A percentile compares a stretch with the other conserved stretches of the same genome.
phyloP scores from a whole-genome alignment of 2,888 invertebrate genomes.

The Meliscaeva auricollis region DNA sequence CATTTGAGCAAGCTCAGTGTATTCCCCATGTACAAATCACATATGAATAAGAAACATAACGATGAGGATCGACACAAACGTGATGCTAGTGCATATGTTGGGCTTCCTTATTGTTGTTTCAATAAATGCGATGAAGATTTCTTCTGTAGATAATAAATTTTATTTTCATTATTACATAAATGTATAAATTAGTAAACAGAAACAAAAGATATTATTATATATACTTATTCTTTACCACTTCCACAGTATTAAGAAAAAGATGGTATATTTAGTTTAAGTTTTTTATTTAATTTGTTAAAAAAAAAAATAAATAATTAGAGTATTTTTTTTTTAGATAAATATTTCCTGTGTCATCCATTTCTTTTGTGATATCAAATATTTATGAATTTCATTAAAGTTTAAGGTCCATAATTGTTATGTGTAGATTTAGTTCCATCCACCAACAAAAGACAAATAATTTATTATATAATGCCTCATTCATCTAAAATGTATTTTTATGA shows the following conservation, averaged over 20 bases:
- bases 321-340: constrained; percentile 37
- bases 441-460: not conserved
- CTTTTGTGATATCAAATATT: constrained; percentile 48
- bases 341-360: constrained; percentile 34
- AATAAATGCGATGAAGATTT: constrained; percentile 81
- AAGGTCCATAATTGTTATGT: not conserved
- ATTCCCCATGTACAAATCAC: constrained; percentile 81
- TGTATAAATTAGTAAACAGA: constrained; percentile 9
- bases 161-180: too few species aligned
- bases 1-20: constrained; percentile 79
- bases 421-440: constrained; percentile 12
- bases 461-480: not conserved
- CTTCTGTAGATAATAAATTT: constrained; percentile 80
- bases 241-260: constrained; percentile 55
- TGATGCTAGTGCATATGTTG: constrained; percentile 78
- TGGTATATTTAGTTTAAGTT: not conserved
- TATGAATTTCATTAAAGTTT: constrained; percentile 27
- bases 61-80: constrained; percentile 80
- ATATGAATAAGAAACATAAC: constrained; percentile 73
- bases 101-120: constrained; percentile 81
- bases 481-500: not conserved
- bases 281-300: not conserved
- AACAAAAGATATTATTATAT: not conserved
- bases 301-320: constrained; percentile 24
- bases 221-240: constrained; percentile 7